Base-by-base conservation (phyloP, 2,113 vertebrate genomes). In the Campylorhamphus procurvoides region DNA sequence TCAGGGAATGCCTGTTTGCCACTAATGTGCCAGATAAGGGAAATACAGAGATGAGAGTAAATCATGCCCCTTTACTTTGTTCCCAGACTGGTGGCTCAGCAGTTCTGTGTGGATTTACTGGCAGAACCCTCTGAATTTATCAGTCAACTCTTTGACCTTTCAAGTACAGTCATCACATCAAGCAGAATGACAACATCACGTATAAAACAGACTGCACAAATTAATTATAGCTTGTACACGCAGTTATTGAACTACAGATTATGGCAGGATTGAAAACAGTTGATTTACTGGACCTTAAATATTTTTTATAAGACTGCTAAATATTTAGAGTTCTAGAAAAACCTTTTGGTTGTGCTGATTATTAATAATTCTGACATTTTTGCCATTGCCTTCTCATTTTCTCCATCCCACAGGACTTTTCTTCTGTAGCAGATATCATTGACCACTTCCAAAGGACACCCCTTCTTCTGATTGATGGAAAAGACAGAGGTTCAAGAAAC, bases 381-480 rank as follows among this genome's bases (percentile, higher is more conserved):
- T 17, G 15, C 33, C 27, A 67, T 63, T 59, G 8, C 14, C 25
- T 69, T 78, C 19, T 83, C 28, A 58, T 86, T 42, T 95, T 93
- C 96, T 77, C 31, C n/a, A 73, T 67, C 66, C 90, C 83, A 77
- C 96, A 98, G 98, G 98, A 97, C 52, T 99, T 99, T 94, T 75
- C 96, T 9, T 98, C 98, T 25, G 99, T 99, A 84, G 95, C 95
- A 39, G 98, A 97, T 59, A 99, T 99, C 72, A 98, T 99, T 78
- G 95, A 97, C 35, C 98, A 99, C 94, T 99, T 99, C 97, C 98
- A 96, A 83, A 98, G 98, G 92, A 98, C 97, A 93, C 98, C 99
- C 9, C 98, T 99, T 93, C 97, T 99, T 66, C 98, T 99, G 90
- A 99, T 99, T 47, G 99, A 99, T 87, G 99, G 99, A 46, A 99